Percentiles rank a stretch among this genome's conserved stretches.
Conservation (phyloP, 2,113 vertebrate species). For the Silurus asotus region DNA sequence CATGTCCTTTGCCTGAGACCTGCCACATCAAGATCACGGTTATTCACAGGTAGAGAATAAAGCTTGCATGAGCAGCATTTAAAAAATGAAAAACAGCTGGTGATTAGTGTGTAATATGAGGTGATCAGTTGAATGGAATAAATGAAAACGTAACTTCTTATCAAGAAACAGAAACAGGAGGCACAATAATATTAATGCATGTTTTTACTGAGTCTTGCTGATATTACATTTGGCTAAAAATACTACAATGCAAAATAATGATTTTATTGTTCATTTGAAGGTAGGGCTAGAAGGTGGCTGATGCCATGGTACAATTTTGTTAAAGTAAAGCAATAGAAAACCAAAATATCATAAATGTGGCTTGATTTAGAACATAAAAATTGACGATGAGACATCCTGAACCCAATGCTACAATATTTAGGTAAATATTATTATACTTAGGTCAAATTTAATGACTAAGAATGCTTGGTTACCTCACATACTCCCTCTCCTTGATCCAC, state of each 20-base stretch:
- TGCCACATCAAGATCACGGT: constrained; percentile 55
- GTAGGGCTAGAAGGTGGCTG: background rate
- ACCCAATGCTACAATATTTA: background rate
- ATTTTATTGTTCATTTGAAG: background rate
- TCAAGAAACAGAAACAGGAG: background rate
- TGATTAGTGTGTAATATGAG: background rate
- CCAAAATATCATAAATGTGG: background rate
- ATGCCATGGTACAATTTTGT: background rate
- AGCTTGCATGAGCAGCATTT: background rate
- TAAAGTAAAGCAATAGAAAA: background rate
- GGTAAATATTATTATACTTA: background rate
- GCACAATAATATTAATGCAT: background rate
- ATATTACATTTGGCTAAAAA: background rate
- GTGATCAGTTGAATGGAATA: background rate
- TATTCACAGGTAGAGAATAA: constrained; percentile 10
- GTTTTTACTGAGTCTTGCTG: background rate
- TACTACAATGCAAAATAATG: background rate
- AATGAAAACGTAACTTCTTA: background rate
- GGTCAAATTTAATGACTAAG: background rate
- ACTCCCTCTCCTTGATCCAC: constrained; percentile 90
- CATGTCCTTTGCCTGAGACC: constrained; percentile 86
- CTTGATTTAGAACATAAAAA: background rate
- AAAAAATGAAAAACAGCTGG: background rate
- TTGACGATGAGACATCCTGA: background rate
- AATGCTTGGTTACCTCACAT: constrained; percentile 78